Conservation (phyloP, 2,113 vertebrate genomes). For the Xiphophorus maculatus region DNA sequence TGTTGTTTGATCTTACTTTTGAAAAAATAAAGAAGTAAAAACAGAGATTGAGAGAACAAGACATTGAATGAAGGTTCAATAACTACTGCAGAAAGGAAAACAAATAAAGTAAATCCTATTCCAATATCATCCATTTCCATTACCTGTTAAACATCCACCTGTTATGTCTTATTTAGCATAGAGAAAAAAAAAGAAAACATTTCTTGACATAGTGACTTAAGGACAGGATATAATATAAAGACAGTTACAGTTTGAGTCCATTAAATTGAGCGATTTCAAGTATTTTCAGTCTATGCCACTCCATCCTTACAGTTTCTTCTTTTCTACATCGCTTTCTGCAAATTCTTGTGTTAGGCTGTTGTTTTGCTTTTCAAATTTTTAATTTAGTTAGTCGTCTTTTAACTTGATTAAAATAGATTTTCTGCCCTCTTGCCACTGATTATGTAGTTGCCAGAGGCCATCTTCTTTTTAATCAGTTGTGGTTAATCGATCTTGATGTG, state of each 20-base stretch:
- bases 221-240: neutral
- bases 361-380: neutral
- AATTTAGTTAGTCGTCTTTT: neutral
- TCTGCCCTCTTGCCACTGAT: slow-evolving; percentile 28
- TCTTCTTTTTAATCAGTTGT: neutral
- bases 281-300: neutral
- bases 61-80: neutral
- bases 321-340: slow-evolving; percentile 26
- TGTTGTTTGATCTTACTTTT: neutral
- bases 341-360: slow-evolving; percentile 8
- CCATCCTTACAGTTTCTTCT: neutral
- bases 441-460: slow-evolving; percentile 25
- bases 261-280: neutral
- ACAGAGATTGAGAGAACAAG: neutral
- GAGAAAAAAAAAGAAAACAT: neutral
- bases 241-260: neutral
- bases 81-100: neutral
- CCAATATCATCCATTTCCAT: neutral
- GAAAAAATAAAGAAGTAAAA: neutral
- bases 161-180: neutral
- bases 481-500: neutral
- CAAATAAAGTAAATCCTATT: neutral
- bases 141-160: neutral
- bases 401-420: neutral
- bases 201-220: neutral